Base-by-base conservation (phyloP, 2,113 vertebrate species). In the Bostrychus sinensis region DNA sequence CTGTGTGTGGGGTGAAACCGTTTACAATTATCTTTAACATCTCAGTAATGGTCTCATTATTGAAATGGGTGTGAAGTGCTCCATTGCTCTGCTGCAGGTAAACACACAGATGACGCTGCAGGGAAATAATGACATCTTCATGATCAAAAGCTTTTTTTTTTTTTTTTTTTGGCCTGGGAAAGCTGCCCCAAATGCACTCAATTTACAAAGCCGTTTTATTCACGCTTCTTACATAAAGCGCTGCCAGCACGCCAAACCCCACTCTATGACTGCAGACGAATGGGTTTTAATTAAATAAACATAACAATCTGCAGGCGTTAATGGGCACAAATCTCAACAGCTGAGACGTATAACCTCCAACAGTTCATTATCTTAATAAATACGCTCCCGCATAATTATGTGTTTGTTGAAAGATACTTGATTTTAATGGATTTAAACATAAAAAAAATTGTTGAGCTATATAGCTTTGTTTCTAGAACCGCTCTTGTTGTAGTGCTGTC, bases 61-160 rank as follows among this genome's bases (percentile, higher is more conserved):
- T 81, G 43, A 79, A 86, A 80, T 64, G 50, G 62, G 50, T 77
- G 62, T 74, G 76, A 83, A 86, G 83, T 76, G 72, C 72, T 80
- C 53, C 14, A 22, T 46, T 55, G 59, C 63, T 68, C 51, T 28
- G 62, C 30, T 39, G 9, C 70, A 70, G 71, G 70, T 76, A 83
- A 86, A 86, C 77, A 81, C 19, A 20, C 70, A 48, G 34, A 34
- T 8, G 10, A 43, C 12, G 0, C 59, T 56, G 48, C 66, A 39
- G 32, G 41, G 43, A 66, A 77, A 78, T 77, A 77, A 78, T 62
- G 64, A 70, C 57, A 64, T 56, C 32, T 34, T 62, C 2, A 19
- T 73, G 61, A 87, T 86, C 62, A 80, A 72, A 81, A 82, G 63
- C 53, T 46, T 50, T 61, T 32, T 22, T 30, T 28, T 34, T 39